Percentiles rank a stretch among this genome's conserved stretches.
These are phyloP conservation scores for Psettodes erumei DNA, from an alignment of 2,113 vertebrate genomes.

Conservation along the genomic window DNA sequence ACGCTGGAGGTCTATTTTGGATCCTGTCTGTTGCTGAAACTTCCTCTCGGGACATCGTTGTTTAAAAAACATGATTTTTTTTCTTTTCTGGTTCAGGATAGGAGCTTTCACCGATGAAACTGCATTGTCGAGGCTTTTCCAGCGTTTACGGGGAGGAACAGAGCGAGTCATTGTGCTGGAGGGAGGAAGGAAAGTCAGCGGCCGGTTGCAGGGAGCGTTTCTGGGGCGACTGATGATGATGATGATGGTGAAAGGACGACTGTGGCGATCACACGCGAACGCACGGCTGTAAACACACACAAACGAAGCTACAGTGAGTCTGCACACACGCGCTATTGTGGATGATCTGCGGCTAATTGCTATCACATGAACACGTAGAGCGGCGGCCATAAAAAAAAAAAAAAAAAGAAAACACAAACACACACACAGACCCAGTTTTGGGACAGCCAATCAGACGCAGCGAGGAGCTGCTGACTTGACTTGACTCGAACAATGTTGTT, in stretches of 20 bases:
- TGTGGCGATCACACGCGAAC: conserved; percentile 4
- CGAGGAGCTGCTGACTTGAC: conserved; percentile 19
- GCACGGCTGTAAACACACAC: neutral
- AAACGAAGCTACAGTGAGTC: neutral
- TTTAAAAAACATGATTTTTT: neutral
- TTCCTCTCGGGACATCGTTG: neutral
- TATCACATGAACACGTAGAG: conserved; percentile 21
- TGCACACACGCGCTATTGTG: conserved; percentile 9
- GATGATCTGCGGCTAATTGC: conserved; percentile 18
- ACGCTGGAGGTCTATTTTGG: neutral
- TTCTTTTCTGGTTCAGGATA: neutral
- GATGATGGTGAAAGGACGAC: neutral
- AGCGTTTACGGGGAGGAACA: neutral
- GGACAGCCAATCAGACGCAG: conserved; percentile 12
- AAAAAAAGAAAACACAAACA: no score
- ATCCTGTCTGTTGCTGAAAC: neutral
- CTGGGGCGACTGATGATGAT: conserved; percentile 2
- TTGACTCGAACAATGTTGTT: neutral
- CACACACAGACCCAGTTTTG: neutral
- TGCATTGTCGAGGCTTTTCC: neutral
- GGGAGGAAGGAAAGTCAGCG: conserved; percentile 4
- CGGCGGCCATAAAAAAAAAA: conserved; percentile 5
- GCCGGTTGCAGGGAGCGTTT: neutral
- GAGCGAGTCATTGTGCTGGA: neutral
- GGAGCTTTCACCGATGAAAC: neutral